Conservation (phyloP, 2,113 vertebrate genomes). For the Sinocyclocheilus anshuiensis region DNA sequence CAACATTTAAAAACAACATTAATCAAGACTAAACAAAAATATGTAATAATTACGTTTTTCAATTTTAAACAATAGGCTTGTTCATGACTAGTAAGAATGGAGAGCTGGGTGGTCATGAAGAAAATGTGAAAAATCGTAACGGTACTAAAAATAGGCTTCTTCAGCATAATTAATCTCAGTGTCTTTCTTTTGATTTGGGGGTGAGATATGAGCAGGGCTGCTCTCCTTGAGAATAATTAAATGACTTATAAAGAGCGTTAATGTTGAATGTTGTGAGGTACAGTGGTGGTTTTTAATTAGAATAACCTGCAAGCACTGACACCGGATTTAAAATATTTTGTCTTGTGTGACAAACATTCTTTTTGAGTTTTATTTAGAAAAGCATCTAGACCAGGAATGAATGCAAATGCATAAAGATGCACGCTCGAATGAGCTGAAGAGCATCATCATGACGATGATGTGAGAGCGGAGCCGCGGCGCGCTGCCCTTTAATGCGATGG, state of each 20-base stretch:
- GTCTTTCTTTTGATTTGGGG: no score
- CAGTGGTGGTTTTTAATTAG: background rate
- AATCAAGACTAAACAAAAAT: no score
- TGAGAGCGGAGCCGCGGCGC: background rate
- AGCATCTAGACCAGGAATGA: background rate
- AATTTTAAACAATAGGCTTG: no score
- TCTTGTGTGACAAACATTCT: background rate
- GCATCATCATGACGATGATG: background rate
- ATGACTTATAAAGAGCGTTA: background rate
- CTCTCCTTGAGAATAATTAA: background rate
- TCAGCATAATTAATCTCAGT: no score
- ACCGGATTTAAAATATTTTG: background rate
- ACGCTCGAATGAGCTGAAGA: background rate
- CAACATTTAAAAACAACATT: no score
- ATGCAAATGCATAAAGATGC: background rate
- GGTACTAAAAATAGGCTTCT: no score
- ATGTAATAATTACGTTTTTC: no score
- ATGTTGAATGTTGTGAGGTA: background rate
- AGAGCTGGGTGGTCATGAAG: no score
- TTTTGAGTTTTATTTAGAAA: background rate
- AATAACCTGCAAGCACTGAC: background rate
- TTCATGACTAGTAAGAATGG: no score
- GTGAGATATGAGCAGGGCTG: no score
- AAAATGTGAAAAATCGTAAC: no score
- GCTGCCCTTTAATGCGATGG: constrained; percentile 14